Evolutionary conservation across 2,888 invertebrate species (phyloP).

Genomic region (Mimumesa dahlbomi): DNA sequence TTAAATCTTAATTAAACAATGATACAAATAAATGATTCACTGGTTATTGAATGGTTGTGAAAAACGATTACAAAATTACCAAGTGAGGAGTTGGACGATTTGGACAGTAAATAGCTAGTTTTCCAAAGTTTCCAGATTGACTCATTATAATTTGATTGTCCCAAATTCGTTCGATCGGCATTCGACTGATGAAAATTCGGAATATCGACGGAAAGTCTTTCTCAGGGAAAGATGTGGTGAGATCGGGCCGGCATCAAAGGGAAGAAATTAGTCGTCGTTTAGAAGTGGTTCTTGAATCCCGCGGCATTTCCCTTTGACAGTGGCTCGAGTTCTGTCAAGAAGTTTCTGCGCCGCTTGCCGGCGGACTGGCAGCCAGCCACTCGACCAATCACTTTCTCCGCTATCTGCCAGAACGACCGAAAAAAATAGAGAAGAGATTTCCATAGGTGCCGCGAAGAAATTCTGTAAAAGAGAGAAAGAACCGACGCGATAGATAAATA

Average conservation of each 20-base stretch:
- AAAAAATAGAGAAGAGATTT: constrained; percentile 15
- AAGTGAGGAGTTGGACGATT: no score
- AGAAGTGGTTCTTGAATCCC: constrained; percentile 62
- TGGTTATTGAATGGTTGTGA: no score
- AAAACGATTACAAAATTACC: no score
- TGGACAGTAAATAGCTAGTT: no score
- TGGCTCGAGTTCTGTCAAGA: constrained; percentile 43
- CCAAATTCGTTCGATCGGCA: no score
- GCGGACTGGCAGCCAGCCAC: constrained; percentile 51
- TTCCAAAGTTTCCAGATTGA: no score
- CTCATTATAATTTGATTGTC: no score
- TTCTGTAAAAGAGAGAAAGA: constrained; percentile 6
- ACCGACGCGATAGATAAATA: no score
- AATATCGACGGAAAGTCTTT: not conserved
- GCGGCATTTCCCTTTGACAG: constrained; percentile 64
- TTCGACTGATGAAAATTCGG: no score
- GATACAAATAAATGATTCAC: no score
- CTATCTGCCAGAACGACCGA: constrained; percentile 37
- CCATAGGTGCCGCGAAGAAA: constrained; percentile 12
- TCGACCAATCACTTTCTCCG: constrained; percentile 56
- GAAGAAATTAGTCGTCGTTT: constrained; percentile 63
- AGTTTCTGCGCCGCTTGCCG: constrained; percentile 40
- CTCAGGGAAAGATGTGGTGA: constrained; percentile 28
- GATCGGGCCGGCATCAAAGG: constrained; percentile 60
- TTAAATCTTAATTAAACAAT: no score